A percentile compares a stretch with the other conserved stretches of the same genome.
Evolutionary conservation across 2,888 invertebrate genomes (phyloP).

Genomic region (Eupithecia abbreviata): DNA sequence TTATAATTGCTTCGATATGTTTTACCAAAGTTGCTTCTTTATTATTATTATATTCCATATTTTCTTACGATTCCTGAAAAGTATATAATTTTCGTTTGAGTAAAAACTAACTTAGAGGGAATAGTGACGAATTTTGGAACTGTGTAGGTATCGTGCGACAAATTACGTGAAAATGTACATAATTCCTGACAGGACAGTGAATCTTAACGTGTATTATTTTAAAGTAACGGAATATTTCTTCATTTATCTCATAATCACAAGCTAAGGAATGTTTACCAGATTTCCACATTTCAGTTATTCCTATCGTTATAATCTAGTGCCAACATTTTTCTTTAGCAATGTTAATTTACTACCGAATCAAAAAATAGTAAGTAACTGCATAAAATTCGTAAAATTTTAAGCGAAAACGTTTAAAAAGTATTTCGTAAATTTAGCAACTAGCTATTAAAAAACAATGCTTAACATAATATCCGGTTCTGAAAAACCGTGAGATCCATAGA

Average conservation of each 20-base stretch:
- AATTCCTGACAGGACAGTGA: not conserved
- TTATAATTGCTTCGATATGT: slow-evolving; percentile 8
- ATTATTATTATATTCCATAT: not conserved
- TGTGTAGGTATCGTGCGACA: not conserved
- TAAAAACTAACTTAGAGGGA: not conserved
- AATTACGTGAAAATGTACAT: not conserved
- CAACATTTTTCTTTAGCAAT: slow-evolving; percentile 12
- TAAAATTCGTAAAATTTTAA: slow-evolving; percentile 19
- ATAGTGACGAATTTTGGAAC: not conserved
- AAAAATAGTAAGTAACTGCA: slow-evolving; percentile 22
- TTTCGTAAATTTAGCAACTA: slow-evolving; percentile 3
- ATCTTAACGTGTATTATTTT: not conserved
- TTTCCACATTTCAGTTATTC: not conserved
- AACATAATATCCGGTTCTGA: not conserved
- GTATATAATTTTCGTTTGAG: not conserved
- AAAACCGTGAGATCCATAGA: not conserved
- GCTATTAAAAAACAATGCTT: not conserved
- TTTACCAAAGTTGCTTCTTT: not conserved
- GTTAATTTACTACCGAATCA: not conserved
- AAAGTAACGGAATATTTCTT: too few species aligned
- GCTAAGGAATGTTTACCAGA: not conserved
- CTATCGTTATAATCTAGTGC: slow-evolving; percentile 17
- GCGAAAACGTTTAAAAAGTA: slow-evolving; percentile 25
- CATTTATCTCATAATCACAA: not conserved
- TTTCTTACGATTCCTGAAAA: not conserved